Percentiles rank a stretch among this genome's conserved stretches.
Conservation (phyloP, 2,888 invertebrate species). For the Rosalia funebris region DNA sequence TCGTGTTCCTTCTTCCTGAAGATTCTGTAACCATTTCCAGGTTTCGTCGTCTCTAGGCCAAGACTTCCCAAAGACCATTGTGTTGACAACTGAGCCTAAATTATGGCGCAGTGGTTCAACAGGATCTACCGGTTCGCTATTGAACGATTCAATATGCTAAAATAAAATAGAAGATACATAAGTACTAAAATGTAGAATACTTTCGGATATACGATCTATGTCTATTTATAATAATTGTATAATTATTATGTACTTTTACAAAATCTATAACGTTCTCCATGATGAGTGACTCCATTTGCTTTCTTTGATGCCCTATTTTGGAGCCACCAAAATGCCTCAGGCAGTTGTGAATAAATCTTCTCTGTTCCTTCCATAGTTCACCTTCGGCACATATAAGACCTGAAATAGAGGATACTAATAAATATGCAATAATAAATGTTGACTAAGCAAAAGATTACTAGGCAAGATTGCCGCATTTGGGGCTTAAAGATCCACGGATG, state of each 20-base stretch:
- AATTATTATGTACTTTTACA: constrained; percentile 65
- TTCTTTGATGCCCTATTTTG: constrained; percentile 70
- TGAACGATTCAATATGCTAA: constrained; percentile 40
- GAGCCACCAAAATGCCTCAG: constrained; percentile 79
- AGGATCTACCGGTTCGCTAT: constrained; percentile 61
- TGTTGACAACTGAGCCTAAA: constrained; percentile 81
- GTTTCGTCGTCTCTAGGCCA: constrained; percentile 75
- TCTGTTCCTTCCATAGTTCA: constrained; percentile 82
- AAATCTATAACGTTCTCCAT: constrained; percentile 71
- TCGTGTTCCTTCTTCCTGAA: constrained; percentile 86
- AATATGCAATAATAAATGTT: too few relatives aligned
- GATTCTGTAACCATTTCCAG: constrained; percentile 80
- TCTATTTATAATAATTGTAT: too few relatives aligned
- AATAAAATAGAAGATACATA: constrained; percentile 31
- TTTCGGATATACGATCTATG: not conserved
- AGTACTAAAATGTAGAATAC: not conserved
- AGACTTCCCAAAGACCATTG: constrained; percentile 80
- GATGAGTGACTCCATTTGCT: constrained; percentile 74
- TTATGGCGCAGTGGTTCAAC: constrained; percentile 72
- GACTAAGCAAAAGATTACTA: too few relatives aligned
- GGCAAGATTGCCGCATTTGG: too few relatives aligned
- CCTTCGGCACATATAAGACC: constrained; percentile 88
- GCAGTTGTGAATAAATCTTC: constrained; percentile 77
- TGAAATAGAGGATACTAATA: too few relatives aligned
- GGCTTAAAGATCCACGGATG: too few relatives aligned